Conservation (phyloP, 2,888 invertebrate genomes). For the Drosophila pseudotalamancana region DNA sequence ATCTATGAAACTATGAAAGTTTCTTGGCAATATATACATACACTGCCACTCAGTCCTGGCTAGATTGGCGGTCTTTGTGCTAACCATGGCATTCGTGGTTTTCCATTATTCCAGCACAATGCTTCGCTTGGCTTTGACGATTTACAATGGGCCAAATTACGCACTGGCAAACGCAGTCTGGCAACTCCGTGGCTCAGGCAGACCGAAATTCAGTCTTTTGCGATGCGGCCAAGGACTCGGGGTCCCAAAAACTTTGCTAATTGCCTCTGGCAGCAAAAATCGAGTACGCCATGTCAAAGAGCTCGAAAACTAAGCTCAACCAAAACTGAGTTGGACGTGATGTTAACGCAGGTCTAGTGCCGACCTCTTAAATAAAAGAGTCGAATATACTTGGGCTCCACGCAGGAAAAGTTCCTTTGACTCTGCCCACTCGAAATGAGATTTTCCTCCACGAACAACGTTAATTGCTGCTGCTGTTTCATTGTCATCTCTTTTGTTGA, state of each 20-base stretch:
- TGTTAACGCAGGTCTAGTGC: slow-evolving; percentile 4
- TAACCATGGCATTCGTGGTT: slow-evolving; percentile 24
- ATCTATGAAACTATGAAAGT: slow-evolving; percentile 22
- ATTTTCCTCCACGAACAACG: slow-evolving; percentile 9
- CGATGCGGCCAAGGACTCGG: slow-evolving; percentile 27
- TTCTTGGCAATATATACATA: slow-evolving; percentile 12
- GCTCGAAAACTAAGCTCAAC: slow-evolving; percentile 26
- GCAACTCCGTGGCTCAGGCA: slow-evolving; percentile 3
- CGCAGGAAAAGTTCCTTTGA: slow-evolving; percentile 12
- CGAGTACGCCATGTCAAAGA: slow-evolving; percentile 52
- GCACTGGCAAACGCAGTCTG: slow-evolving; percentile 18
- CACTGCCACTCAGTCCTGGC: background rate
- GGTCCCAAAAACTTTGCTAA: slow-evolving; percentile 55
- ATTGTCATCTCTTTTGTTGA: slow-evolving; percentile 19
- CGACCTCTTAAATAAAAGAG: slow-evolving; percentile 8
- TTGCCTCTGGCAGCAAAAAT: slow-evolving; percentile 53
- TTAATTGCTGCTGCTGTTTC: slow-evolving; percentile 34
- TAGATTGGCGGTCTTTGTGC: slow-evolving; percentile 15
- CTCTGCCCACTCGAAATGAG: background rate
- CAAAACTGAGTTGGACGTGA: slow-evolving; percentile 34
- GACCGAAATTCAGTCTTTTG: slow-evolving; percentile 14
- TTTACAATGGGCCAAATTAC: slow-evolving; percentile 31
- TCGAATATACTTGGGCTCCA: slow-evolving; percentile 1
- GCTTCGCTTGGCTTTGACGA: slow-evolving; percentile 38
- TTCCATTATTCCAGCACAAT: slow-evolving; percentile 23